Base-by-base conservation (phyloP, 1,140 invertebrate species). In the Whitmania pigra region DNA sequence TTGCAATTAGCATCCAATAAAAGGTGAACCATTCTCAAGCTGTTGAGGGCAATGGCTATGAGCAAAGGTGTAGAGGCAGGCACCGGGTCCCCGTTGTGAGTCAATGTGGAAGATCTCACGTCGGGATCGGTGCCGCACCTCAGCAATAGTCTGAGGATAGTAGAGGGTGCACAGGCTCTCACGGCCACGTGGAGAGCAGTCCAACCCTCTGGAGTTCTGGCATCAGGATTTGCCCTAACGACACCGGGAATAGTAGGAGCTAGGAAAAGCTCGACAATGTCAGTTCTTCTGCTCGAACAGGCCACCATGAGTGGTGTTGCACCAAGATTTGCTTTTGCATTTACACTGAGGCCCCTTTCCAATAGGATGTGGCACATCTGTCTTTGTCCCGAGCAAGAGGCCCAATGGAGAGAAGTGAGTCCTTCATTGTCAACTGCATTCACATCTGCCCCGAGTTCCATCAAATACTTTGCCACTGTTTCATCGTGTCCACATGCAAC, bases 241-340 rank as follows among this genome's bases (percentile, higher is more conserved):
- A 63, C 18, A n/a, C 29, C 29, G 1, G 22, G 22, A 25, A 63
- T 13, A n/a, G 22, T 63, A 6, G 15, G 31, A 54, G 72, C 43
- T 5, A 74, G 63, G 66, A 74, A 74, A 17, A 72, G 40, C 20
- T 72, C 73, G 1, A 72, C 73, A 36, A 74, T 67, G 55, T 72
- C 70, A 0, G 54, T 43, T 27, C 72, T 43, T 13, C 73, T 36
- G 29, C 40, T 72, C 15, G 73, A 74, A 63, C 73, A 74, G 25
- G 73, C 73, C 11, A 74, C 73, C 73, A 74, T 74, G 25, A 74
- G 71, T 25, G 73, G 73, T 22, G 73, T 72, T 1, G 73, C 73
- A 13, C 73, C 73, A 6, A 72, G 73, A 31, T 74, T 74, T 73
- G 73, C 73, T 43, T 31, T 25, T 18, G 29, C 43, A 40, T 72